Conservation (phyloP, 2,113 vertebrate species). For the Lampris incognitus region DNA sequence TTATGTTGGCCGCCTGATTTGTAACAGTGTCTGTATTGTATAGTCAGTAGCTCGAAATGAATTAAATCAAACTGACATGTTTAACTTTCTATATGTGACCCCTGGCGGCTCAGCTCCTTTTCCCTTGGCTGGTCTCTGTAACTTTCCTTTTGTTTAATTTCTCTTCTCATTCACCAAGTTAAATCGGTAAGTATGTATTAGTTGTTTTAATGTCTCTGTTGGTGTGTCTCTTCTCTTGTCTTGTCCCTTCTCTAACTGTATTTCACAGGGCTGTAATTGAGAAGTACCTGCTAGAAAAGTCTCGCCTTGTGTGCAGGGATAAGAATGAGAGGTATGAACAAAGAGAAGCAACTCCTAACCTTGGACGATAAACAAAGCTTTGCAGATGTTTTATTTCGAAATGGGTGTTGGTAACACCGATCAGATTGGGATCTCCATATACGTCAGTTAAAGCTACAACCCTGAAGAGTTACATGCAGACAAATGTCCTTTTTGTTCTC, state of each 20-base stretch:
- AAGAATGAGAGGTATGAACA: conserved; percentile 89
- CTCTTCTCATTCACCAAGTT: background rate
- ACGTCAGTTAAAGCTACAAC: no score
- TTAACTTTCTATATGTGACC: no score
- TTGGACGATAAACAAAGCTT: no score
- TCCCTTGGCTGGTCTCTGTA: no score
- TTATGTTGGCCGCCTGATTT: conserved; percentile 7
- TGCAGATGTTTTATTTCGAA: no score
- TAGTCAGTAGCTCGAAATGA: background rate
- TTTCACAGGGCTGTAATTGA: conserved; percentile 90
- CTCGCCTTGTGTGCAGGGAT: conserved; percentile 91
- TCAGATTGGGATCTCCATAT: no score
- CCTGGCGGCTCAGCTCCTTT: no score
- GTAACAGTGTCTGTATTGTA: background rate
- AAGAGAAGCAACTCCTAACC: background rate
- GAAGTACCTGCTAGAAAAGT: conserved; percentile 96
- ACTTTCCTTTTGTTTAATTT: background rate
- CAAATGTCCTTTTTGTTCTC: no score
- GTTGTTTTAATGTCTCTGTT: conserved; percentile 2
- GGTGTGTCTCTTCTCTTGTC: conserved; percentile 1
- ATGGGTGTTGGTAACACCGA: no score
- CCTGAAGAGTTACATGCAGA: no score
- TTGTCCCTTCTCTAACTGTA: background rate
- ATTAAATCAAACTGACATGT: background rate
- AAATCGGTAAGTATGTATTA: no score